Percentiles rank a stretch among this genome's conserved stretches.
These are phyloP conservation scores for Pseudopodoces humilis DNA, from an alignment of 2,113 vertebrate species.

Conservation along the genomic window DNA sequence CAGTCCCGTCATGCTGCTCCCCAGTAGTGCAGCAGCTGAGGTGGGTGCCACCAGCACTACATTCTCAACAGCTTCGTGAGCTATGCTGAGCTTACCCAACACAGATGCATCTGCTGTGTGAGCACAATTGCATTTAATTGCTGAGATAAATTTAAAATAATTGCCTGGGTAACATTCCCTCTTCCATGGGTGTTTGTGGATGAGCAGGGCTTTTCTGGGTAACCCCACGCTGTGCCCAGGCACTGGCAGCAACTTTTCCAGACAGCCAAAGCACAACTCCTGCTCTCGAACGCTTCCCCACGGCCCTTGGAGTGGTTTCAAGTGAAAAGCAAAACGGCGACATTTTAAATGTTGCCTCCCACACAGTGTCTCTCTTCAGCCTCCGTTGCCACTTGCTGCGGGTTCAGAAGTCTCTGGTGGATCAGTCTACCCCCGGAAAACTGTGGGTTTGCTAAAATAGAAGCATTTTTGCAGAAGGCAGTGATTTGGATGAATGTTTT, in stretches of 20 bases:
- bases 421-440: not conserved
- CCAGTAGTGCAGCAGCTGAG: not conserved
- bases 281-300: not conserved
- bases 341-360: conserved; percentile 1
- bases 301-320: not conserved
- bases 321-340: not conserved
- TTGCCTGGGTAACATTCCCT: not conserved
- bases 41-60: not conserved
- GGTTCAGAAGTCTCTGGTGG: conserved; percentile 16
- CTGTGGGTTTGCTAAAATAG: conserved; percentile 10
- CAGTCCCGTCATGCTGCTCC: not conserved
- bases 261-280: not conserved
- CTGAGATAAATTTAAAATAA: not conserved
- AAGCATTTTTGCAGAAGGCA: conserved; percentile 21
- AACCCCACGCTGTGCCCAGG: not conserved
- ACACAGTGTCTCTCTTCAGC: not conserved
- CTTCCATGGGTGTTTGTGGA: not conserved
- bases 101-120: not conserved
- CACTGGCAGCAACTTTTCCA: not conserved
- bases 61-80: not conserved
- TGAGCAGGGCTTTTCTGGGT: not conserved
- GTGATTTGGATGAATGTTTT: conserved; percentile 12
- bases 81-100: not conserved
- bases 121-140: not conserved
- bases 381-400: not conserved